Evolutionary conservation across 2,797 vertebrate species (phyloP).

Genomic region (Lepidocolaptes lacrymiger): DNA sequence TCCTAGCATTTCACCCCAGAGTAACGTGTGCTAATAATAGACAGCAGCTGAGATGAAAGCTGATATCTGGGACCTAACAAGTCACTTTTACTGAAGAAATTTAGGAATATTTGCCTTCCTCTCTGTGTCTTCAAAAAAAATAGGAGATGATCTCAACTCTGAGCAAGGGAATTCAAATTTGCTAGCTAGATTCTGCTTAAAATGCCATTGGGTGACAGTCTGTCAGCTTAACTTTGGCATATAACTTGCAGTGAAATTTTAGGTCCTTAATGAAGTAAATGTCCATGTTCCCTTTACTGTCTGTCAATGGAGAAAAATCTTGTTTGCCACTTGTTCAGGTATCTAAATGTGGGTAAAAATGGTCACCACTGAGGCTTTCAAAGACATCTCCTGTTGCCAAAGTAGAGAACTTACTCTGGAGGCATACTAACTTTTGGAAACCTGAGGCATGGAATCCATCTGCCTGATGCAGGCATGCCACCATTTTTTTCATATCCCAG

Average conservation of each 20-base stretch:
- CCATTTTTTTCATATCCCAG: not conserved
- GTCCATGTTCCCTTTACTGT: not conserved
- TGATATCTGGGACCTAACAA: not conserved
- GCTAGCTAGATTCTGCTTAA: not conserved
- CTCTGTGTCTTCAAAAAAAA: not conserved
- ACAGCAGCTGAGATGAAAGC: not conserved
- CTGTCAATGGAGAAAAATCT: not conserved
- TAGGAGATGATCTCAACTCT: not conserved
- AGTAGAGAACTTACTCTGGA: not conserved
- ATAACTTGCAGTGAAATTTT: not conserved
- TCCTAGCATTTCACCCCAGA: not conserved
- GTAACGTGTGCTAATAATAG: not conserved
- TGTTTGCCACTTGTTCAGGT: not conserved
- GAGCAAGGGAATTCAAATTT: not conserved
- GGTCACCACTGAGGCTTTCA: rapidly evolving
- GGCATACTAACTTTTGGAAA: not conserved
- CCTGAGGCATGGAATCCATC: not conserved
- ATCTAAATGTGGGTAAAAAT: not conserved
- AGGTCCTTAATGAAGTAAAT: not conserved
- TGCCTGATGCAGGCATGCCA: not conserved
- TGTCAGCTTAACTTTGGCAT: not conserved
- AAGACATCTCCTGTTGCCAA: not conserved
- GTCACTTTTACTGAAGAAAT: not conserved
- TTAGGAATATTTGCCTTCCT: not conserved
- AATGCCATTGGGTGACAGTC: not conserved